Evolutionary conservation across 2,113 vertebrate genomes (phyloP).

Genomic region (Peucedramus taeniatus): DNA sequence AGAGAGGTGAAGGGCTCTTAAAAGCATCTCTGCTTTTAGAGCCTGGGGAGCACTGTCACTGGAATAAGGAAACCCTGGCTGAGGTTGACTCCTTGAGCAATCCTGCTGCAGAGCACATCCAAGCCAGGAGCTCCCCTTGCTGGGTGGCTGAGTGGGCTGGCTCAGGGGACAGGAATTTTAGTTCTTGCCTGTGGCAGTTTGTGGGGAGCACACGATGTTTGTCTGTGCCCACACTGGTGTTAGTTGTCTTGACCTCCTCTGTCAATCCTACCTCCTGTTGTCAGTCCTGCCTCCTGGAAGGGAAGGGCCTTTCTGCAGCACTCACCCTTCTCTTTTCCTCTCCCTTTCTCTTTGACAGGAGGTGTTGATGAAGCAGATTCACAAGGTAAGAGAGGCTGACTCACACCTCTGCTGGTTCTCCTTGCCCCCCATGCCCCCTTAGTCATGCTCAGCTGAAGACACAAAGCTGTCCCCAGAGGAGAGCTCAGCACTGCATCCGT

Average conservation of each 20-base stretch:
- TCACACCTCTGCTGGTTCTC: background rate
- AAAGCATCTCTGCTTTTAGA: background rate
- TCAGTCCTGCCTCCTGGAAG: background rate
- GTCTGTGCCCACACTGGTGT: background rate
- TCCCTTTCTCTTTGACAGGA: constrained; percentile 73
- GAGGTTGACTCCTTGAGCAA: background rate
- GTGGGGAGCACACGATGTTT: background rate
- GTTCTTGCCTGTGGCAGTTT: background rate
- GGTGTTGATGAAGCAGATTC: constrained; percentile 98
- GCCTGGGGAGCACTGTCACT: background rate
- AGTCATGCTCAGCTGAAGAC: background rate
- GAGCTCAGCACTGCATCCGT: background rate
- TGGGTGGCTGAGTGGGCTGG: background rate
- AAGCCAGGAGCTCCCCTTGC: background rate
- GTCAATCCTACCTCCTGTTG: background rate
- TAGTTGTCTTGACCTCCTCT: background rate
- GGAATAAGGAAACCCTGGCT: background rate
- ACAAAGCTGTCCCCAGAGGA: background rate
- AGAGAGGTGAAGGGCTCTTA: background rate
- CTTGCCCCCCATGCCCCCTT: background rate
- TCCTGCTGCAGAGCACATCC: background rate
- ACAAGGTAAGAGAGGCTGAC: constrained; percentile 83
- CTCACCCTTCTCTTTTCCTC: background rate
- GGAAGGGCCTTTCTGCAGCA: background rate
- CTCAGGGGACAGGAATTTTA: background rate